Percentiles rank a stretch among this genome's conserved stretches.
These are phyloP conservation scores for Halichoeres trimaculatus DNA, from an alignment of 2,113 vertebrate genomes.

Conservation along the genomic window DNA sequence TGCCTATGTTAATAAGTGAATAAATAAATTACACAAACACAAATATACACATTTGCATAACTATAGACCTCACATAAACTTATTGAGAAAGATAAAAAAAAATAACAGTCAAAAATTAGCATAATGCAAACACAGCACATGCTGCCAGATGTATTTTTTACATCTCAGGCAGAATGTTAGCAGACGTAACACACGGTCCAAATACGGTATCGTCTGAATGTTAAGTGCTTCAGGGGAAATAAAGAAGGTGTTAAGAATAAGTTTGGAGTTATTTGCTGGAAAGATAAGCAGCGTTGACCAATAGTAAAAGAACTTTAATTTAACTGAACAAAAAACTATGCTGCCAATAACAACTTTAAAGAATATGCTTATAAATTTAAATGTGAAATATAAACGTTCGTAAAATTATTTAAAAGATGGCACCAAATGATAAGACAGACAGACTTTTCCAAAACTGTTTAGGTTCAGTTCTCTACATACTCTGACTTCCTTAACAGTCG, in stretches of 20 bases:
- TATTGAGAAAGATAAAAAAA: no score
- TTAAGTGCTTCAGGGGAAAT: background rate
- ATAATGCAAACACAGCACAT: no score
- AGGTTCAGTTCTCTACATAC: constrained; percentile 89
- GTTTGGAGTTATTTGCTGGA: constrained; percentile 17
- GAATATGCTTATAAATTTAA: background rate
- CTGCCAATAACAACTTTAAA: constrained; percentile 40
- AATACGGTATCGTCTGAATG: no score
- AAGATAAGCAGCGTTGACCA: constrained; percentile 36
- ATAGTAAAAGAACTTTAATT: constrained; percentile 16
- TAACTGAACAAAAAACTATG: constrained; percentile 36
- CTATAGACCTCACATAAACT: no score
- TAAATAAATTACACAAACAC: no score
- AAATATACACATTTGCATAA: no score
- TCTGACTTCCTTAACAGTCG: constrained; percentile 61
- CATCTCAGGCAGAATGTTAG: no score
- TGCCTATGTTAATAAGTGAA: no score
- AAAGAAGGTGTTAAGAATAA: background rate
- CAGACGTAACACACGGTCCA: background rate
- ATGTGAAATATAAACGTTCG: constrained; percentile 1
- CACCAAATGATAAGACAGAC: background rate
- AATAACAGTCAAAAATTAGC: no score
- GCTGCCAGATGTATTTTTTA: no score
- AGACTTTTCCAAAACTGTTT: constrained; percentile 21
- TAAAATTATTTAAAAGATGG: background rate